Percentiles rank a stretch among this genome's conserved stretches.
These are phyloP conservation scores for Hymenochirus boettgeri DNA, from an alignment of 2,113 vertebrate species.

Conservation along the genomic window DNA sequence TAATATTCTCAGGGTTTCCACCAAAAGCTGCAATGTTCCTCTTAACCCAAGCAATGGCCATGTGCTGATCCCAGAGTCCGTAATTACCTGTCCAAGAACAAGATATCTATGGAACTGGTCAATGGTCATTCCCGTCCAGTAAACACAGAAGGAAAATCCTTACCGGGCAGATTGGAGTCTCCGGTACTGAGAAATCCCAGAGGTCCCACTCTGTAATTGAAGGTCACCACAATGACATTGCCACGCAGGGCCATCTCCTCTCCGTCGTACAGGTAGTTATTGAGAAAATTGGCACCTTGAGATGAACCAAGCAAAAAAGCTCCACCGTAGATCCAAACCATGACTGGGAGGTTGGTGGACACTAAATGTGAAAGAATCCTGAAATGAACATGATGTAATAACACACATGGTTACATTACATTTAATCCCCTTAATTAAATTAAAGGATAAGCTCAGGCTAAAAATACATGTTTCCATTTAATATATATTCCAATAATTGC, in stretches of 20 bases:
- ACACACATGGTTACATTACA: too few species aligned
- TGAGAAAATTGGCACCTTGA: conserved; percentile 74
- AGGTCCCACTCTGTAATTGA: conserved; percentile 82
- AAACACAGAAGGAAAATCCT: background rate
- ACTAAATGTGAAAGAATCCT: conserved; percentile 65
- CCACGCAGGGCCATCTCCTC: conserved; percentile 79
- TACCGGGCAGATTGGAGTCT: conserved; percentile 70
- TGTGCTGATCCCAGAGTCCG: conserved; percentile 89
- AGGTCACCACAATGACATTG: conserved; percentile 83
- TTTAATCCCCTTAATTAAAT: too few species aligned
- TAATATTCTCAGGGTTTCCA: conserved; percentile 82
- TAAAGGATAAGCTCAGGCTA: too few species aligned
- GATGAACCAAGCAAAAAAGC: conserved; percentile 70
- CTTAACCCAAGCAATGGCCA: conserved; percentile 90
- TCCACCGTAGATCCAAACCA: conserved; percentile 85
- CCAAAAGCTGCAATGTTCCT: conserved; percentile 88
- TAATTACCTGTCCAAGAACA: conserved; percentile 73
- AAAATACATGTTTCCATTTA: too few species aligned
- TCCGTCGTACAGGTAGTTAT: conserved; percentile 80
- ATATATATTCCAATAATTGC: too few species aligned
- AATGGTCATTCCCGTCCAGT: background rate
- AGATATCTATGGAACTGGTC: background rate
- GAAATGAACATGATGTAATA: too few species aligned
- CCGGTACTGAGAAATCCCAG: conserved; percentile 91
- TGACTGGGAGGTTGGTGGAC: conserved; percentile 76